These are phyloP conservation scores for Otolemur crassicaudatus DNA, from an alignment of 2,797 vertebrate species.

Conservation along the genomic window DNA sequence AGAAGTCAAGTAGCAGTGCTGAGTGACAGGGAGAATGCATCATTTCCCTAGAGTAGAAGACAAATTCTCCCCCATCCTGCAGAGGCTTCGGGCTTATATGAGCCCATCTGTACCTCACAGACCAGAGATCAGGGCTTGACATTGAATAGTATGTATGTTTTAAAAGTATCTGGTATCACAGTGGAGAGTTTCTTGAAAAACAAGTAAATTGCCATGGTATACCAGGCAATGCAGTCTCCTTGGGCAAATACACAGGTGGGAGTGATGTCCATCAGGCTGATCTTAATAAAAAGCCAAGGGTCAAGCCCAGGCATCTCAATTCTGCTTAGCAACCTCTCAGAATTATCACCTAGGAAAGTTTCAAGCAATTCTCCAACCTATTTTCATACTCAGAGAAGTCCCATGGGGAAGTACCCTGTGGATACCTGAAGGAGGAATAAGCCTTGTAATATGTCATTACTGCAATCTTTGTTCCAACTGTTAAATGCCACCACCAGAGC, in stretches of 20 bases:
- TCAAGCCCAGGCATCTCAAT: not conserved
- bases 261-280: not conserved
- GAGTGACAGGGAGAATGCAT: not conserved
- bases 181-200: slow-evolving; percentile 36
- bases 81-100: slow-evolving; percentile 50
- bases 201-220: not conserved
- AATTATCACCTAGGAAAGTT: not conserved
- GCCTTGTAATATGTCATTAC: not conserved
- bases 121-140: slow-evolving; percentile 63
- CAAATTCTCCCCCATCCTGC: not conserved
- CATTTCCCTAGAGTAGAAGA: not conserved
- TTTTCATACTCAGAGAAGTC: not conserved
- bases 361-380: not conserved
- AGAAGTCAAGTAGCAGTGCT: not conserved
- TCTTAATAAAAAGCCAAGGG: not conserved
- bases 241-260: not conserved
- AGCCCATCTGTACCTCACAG: slow-evolving; percentile 51
- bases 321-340: not conserved
- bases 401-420: not conserved
- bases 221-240: not conserved
- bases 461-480: not conserved
- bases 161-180: slow-evolving; percentile 41
- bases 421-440: not conserved
- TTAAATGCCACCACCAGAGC: too few relatives aligned
- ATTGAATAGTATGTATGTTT: slow-evolving; percentile 43